These are phyloP conservation scores for Nymphalis urticae DNA, from an alignment of 2,888 invertebrate species.

Conservation along the genomic window DNA sequence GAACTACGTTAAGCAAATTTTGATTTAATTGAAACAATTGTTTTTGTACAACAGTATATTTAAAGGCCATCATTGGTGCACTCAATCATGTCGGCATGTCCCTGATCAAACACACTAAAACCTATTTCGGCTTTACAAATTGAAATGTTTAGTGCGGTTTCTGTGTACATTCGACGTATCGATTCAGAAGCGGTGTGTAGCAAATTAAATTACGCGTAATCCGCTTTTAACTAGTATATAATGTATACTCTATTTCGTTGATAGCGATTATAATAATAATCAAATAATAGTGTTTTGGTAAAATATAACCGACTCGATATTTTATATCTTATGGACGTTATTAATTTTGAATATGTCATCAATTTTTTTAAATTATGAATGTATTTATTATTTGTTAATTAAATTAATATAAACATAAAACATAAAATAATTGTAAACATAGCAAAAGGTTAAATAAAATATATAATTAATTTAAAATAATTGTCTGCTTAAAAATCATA, in stretches of 20 bases:
- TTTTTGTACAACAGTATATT: constrained; percentile 10
- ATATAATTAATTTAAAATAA: no score
- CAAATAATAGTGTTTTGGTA: background rate
- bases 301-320: background rate
- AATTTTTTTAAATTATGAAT: no score
- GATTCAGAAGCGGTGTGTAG: constrained; percentile 27
- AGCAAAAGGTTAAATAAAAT: no score
- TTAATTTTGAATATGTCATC: no score
- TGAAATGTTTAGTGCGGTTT: constrained; percentile 33
- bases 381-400: no score
- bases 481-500: no score
- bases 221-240: constrained; percentile 20
- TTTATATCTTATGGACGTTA: no score
- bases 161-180: constrained; percentile 21
- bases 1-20: background rate
- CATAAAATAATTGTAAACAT: no score
- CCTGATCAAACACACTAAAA: constrained; percentile 23
- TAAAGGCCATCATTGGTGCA: constrained; percentile 7
- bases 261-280: background rate
- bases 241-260: background rate
- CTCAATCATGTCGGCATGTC: constrained; percentile 12
- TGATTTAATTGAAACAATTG: constrained; percentile 4
- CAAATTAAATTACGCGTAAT: constrained; percentile 27
- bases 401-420: no score
- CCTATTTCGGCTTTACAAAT: constrained; percentile 30